A percentile compares a stretch with the other conserved stretches of the same genome.
Conservation (phyloP, 2,888 invertebrate genomes). For the Seira musarum region DNA sequence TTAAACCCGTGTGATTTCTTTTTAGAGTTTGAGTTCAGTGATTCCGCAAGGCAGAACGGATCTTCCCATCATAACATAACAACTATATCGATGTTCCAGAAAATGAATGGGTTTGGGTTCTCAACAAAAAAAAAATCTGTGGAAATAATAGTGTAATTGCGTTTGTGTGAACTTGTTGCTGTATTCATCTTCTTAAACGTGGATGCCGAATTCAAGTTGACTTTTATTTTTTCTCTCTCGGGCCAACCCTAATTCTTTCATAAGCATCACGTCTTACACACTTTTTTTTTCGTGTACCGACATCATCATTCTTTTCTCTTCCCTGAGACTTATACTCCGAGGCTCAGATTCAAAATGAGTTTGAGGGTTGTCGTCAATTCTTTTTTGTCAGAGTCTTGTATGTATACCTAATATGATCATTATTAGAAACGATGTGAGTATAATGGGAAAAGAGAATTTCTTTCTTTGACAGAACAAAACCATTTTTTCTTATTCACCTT, state of each 20-base stretch:
- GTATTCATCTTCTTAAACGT: slow-evolving; percentile 5
- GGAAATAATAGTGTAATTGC: neutral
- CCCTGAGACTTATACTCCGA: too few species aligned
- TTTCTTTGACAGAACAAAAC: slow-evolving; percentile 16
- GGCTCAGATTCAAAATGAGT: too few species aligned
- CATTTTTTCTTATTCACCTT: slow-evolving; percentile 24
- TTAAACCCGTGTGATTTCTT: neutral
- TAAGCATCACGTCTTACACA: slow-evolving; percentile 46
- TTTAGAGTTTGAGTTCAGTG: neutral
- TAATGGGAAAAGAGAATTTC: neutral
- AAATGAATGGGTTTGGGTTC: slow-evolving; percentile 35
- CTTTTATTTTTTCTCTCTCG: slow-evolving; percentile 28
- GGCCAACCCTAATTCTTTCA: slow-evolving; percentile 49
- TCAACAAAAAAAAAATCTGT: slow-evolving; percentile 9
- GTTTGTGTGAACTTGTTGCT: slow-evolving; percentile 36
- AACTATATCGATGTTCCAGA: slow-evolving; percentile 56
- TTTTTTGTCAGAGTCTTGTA: neutral
- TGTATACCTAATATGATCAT: too few species aligned
- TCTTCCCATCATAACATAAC: slow-evolving; percentile 57
- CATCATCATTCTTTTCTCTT: too few species aligned
- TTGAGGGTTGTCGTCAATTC: too few species aligned
- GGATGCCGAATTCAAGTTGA: neutral
- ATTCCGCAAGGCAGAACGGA: slow-evolving; percentile 42
- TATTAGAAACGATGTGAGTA: too few species aligned
- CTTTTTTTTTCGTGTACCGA: slow-evolving; percentile 4